Conservation (phyloP, 2,888 invertebrate genomes). For the Drosophila subquinaria region DNA sequence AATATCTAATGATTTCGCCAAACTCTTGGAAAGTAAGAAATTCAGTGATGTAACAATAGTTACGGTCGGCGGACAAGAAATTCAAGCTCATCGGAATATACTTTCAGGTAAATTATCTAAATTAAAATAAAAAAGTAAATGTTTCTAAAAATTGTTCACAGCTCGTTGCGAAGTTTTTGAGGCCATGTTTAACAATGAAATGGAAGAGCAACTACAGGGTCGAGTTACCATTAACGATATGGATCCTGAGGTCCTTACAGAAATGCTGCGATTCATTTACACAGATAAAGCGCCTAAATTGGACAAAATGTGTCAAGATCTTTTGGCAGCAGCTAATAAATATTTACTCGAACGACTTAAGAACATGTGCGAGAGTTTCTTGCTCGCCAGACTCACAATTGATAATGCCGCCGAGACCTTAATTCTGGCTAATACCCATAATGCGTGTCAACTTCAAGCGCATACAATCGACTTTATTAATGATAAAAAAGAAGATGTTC, state of each 20-base stretch:
- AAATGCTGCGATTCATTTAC: conserved; percentile 99
- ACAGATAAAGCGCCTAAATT: conserved; percentile 97
- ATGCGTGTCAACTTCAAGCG: conserved; percentile 98
- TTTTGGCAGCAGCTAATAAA: conserved; percentile 98
- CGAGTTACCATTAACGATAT: conserved; percentile 98
- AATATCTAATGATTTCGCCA: conserved; percentile 96
- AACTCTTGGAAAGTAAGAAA: conserved; percentile 97
- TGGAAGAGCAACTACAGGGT: conserved; percentile 98
- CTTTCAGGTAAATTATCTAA: conserved; percentile 85
- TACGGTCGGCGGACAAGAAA: conserved; percentile 92
- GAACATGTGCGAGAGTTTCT: conserved; percentile 98
- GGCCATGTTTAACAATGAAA: conserved; percentile 87
- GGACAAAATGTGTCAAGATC: conserved; percentile 98
- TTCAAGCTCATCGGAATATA: conserved; percentile 98
- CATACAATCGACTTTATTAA: conserved; percentile 99
- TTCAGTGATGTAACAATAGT: conserved; percentile 98
- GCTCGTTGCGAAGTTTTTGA: conserved; percentile 99
- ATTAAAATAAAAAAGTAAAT: too few relatives aligned
- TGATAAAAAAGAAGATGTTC: conserved; percentile 98
- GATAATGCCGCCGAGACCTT: conserved; percentile 98
- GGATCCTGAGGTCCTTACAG: conserved; percentile 97
- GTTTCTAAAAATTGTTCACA: conserved; percentile 81
- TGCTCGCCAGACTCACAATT: conserved; percentile 96
- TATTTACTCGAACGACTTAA: conserved; percentile 98
- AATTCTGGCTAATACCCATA: conserved; percentile 97